phyloP scores from a whole-genome alignment of 1,140 invertebrate species.

The Plectus sambesii region DNA sequence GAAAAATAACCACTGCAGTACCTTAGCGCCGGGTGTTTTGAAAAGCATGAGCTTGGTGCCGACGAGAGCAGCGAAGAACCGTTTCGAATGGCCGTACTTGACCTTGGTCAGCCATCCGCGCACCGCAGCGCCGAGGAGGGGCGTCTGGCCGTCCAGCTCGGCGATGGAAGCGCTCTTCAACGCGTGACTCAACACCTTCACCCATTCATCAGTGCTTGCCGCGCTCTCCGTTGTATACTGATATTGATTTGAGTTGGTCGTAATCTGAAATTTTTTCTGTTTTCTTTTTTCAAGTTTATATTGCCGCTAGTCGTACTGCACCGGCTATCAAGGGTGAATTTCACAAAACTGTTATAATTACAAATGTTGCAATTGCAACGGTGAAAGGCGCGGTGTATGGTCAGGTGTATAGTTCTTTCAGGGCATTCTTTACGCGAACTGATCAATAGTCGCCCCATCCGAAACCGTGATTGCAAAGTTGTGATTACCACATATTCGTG shows the following conservation, averaged over 20 bases:
- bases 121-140: constrained; percentile 23
- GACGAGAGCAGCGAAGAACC: constrained; percentile 28
- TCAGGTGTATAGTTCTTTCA: too few relatives aligned
- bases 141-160: constrained; percentile 21
- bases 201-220: constrained; percentile 31
- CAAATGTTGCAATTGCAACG: not conserved
- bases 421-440: too few relatives aligned
- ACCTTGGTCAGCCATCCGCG: constrained; percentile 31
- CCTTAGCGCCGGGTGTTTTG: constrained; percentile 31
- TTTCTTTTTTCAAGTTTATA: too few relatives aligned
- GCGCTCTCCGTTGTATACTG: constrained; percentile 32
- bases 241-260: constrained; percentile 17
- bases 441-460: too few relatives aligned
- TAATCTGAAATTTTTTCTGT: constrained; percentile 20
- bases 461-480: too few relatives aligned
- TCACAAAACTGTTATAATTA: constrained; percentile 8
- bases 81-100: constrained; percentile 33
- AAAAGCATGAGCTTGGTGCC: constrained; percentile 34
- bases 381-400: too few relatives aligned
- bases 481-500: too few relatives aligned
- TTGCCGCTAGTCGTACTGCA: too few relatives aligned
- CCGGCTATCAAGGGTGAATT: too few relatives aligned
- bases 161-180: constrained; percentile 25
- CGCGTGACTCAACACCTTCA: constrained; percentile 15
- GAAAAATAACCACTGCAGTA: constrained; percentile 5